Evolutionary conservation across 2,113 vertebrate species (phyloP), one percentile per base, ranked within the genome.

Genomic region (Saccopteryx bilineata): DNA sequence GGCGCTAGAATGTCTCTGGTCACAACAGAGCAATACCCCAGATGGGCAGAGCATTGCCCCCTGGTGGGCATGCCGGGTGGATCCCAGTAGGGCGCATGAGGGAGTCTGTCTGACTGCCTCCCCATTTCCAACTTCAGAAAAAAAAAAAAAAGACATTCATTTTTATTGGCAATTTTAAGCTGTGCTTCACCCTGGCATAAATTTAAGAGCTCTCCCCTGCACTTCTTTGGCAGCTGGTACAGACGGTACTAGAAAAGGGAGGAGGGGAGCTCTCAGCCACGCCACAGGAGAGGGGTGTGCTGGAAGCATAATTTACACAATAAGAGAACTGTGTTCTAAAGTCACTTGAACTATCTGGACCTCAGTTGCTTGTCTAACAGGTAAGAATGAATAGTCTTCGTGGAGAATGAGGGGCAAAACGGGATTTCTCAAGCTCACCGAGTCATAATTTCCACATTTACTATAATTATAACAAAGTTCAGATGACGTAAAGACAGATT

Each of bases 401-500:
- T 78, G 52, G 33, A 92, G 58, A 79, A 61, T 19, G 39, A 93
- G 28, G 21, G 50, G n/a, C 56, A 80, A 48, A 92, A 69, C 26
- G 66, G 39, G 48, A 82, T 58, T 89, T 89, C 33, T 92, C 31
- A 75, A 68, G 66, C 46, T 75, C 14, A 56, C 21, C 76, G 54
- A 90, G 28, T n/a, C 75, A 95, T 48, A 90, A 48, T 71, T 82
- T 89, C 54, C 33, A 94, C 54, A 92, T 92, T 92, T 81, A 85
- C 60, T 89, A 23, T 79, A 68, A 39, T 66, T 58, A 39, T 69
- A 76, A 76, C 12, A 76, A 90, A 58, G 33, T 90, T 50, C 19
- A 86, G 46, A 82, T 14, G 26, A 87, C 69, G 31, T 81, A 66
- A 88, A 85, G 50, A 60, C 52, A 92, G 28, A 88, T 66, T 71